Evolutionary conservation across 1,140 invertebrate species (phyloP).

Genomic region (Leptinotarsa texana): DNA sequence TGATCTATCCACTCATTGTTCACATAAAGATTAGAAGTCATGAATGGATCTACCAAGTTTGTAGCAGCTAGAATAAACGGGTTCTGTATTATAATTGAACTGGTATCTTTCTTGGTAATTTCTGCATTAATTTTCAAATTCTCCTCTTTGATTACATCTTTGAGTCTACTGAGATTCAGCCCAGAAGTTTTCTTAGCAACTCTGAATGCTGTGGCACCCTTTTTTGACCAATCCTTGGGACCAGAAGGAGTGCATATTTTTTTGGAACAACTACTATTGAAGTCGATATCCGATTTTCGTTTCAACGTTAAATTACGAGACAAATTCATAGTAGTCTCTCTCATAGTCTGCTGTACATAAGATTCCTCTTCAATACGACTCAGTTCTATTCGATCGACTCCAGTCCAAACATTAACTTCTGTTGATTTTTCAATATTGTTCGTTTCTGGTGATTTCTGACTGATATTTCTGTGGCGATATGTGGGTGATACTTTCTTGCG

Average conservation of each 20-base stretch:
- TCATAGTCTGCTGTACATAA: neutral
- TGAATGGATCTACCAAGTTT: slow-evolving; percentile 70
- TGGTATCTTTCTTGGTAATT: slow-evolving; percentile 12
- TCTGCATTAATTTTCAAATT: slow-evolving; percentile 8
- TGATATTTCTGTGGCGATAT: neutral
- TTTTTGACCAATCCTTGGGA: slow-evolving; percentile 32
- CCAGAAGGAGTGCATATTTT: no score
- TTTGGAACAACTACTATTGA: slow-evolving; percentile 13
- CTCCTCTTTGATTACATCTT: neutral
- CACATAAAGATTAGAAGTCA: slow-evolving; percentile 70
- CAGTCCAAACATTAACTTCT: slow-evolving; percentile 34
- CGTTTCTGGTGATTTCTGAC: neutral
- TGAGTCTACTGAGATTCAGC: slow-evolving; percentile 31
- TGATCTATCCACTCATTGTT: slow-evolving; percentile 79
- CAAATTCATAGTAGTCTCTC: no score
- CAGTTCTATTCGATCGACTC: slow-evolving; percentile 3
- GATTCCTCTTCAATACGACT: slow-evolving; percentile 24
- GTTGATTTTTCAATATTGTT: slow-evolving; percentile 22
- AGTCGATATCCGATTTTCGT: slow-evolving; percentile 21
- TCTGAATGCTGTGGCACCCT: slow-evolving; percentile 26
- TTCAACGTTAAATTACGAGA: slow-evolving; percentile 16
- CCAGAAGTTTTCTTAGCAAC: slow-evolving; percentile 32
- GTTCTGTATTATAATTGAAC: slow-evolving; percentile 44
- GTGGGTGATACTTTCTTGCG: neutral
- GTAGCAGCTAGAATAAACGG: slow-evolving; percentile 65